A percentile compares a stretch with the other conserved stretches of the same genome.
Evolutionary conservation across 2,888 invertebrate genomes (phyloP).

Genomic region (Bombylius discolor): DNA sequence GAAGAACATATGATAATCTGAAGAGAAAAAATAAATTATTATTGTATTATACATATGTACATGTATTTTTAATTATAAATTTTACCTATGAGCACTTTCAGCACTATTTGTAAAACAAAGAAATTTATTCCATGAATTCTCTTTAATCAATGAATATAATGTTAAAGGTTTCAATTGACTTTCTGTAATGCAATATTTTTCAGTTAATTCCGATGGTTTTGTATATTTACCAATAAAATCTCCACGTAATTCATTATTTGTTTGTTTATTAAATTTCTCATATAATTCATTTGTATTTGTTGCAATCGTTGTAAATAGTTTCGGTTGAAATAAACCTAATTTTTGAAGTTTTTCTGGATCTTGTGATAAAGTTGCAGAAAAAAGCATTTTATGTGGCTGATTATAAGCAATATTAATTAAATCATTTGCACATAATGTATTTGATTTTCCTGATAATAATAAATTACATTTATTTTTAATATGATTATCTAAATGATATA

Average conservation of each 20-base stretch:
- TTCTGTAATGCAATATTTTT: constrained; percentile 52
- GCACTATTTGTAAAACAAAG: constrained; percentile 84
- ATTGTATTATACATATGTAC: neutral
- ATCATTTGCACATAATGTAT: constrained; percentile 28
- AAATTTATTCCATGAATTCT: constrained; percentile 56
- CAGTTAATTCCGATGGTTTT: constrained; percentile 63
- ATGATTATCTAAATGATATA: constrained; percentile 63
- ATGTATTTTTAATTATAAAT: neutral
- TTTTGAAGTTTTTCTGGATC: constrained; percentile 91
- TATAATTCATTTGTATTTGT: constrained; percentile 22
- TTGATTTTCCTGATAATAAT: constrained; percentile 38
- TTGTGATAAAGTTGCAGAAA: constrained; percentile 94
- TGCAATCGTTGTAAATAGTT: constrained; percentile 66
- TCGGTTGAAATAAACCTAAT: constrained; percentile 81
- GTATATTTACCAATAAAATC: constrained; percentile 63
- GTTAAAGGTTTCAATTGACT: constrained; percentile 66
- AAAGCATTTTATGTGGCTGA: constrained; percentile 77
- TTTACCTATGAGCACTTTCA: constrained; percentile 53
- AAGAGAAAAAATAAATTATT: neutral
- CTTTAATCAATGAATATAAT: constrained; percentile 55
- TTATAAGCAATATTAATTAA: constrained; percentile 19
- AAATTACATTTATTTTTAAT: constrained; percentile 41
- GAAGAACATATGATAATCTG: constrained; percentile 26
- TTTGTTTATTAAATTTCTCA: neutral
- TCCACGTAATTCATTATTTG: constrained; percentile 26